phyloP scores from a whole-genome alignment of 2,113 vertebrate species.

The Silurus meridionalis region DNA sequence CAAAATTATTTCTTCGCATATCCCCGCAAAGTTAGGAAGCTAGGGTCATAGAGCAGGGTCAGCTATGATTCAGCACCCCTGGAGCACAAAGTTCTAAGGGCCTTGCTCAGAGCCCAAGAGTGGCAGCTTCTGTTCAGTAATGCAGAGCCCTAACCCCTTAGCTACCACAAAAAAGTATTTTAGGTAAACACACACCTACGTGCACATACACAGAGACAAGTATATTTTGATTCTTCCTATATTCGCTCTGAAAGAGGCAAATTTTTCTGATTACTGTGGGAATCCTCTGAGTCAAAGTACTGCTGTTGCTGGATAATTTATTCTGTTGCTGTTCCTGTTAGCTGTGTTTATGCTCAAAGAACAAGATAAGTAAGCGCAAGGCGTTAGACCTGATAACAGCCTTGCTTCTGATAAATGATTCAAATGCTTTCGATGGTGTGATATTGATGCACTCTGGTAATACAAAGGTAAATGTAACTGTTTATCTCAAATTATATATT shows the following conservation, averaged over 20 bases:
- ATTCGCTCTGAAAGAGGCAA: neutral
- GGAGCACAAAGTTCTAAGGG: too few species aligned
- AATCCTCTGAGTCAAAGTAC: slow-evolving; percentile 7
- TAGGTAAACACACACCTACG: neutral
- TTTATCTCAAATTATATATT: neutral
- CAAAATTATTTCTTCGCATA: too few species aligned
- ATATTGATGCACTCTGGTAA: neutral
- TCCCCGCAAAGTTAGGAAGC: too few species aligned
- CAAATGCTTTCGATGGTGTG: neutral
- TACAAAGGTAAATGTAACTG: neutral
- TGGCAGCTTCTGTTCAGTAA: too few species aligned
- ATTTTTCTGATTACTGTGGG: neutral
- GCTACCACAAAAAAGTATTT: neutral
- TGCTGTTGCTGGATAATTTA: slow-evolving; percentile 15
- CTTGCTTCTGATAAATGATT: neutral
- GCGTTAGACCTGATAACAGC: neutral
- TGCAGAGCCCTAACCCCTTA: too few species aligned
- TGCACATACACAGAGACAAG: neutral
- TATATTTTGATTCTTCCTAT: too few species aligned
- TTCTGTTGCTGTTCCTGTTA: slow-evolving; percentile 20
- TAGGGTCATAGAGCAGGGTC: too few species aligned
- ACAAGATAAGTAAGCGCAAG: neutral
- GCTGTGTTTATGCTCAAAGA: slow-evolving; percentile 15
- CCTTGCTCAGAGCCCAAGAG: too few species aligned
- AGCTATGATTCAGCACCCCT: too few species aligned